Base-by-base conservation (phyloP, 2,797 vertebrate species). In the Hypotaenidia philippensis region DNA sequence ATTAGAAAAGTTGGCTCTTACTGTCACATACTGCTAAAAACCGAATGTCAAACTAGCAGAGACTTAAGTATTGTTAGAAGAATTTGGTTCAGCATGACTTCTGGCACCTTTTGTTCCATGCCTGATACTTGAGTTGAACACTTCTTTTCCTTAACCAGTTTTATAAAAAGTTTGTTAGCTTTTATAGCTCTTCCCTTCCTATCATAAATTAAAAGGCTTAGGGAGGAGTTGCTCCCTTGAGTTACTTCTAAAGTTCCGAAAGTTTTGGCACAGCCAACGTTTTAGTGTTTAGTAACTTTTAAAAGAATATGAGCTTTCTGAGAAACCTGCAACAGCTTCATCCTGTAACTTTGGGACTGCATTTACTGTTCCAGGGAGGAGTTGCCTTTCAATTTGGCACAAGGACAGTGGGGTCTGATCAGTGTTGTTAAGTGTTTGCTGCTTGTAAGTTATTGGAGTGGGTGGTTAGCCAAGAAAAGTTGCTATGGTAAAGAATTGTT, bases 121-220 rank as follows among this genome's bases (percentile, higher is more conserved):
- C 76, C 50, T 90, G 65, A 63, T 82, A 61, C 31, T 60, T 81
- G 57, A 70, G 50, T 56, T 81, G 31, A 95, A 71, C 3, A 15
- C 27, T 87, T 81, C 75, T 89, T 94, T 95, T 52, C 44, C 53
- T 85, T 92, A 63, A 68, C 64, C 5, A 11, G 44, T 91, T 91
- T 89, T 93, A 59, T 79, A 87, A 93, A 63, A 95, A 91, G 47
- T 83, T 91, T 89, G 89, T 93, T 91, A 92, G 70, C 57, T 95
- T 92, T 94, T 92, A 77, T 77, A 95, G 70, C 47, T 94, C 63
- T 87, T 96, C 79, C 59, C 80, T 95, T 90, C 75, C 83, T 92
- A 87, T 94, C 45, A 91, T 96, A 95, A 96, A 96, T 96, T 94
- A 97, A 95, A 96, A 91, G 57, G 61, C 65, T 94, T 71, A 95